Evolutionary conservation across 2,888 invertebrate species (phyloP), one percentile per base, ranked within the genome.

Genomic region (Mimumesa dahlbomi): DNA sequence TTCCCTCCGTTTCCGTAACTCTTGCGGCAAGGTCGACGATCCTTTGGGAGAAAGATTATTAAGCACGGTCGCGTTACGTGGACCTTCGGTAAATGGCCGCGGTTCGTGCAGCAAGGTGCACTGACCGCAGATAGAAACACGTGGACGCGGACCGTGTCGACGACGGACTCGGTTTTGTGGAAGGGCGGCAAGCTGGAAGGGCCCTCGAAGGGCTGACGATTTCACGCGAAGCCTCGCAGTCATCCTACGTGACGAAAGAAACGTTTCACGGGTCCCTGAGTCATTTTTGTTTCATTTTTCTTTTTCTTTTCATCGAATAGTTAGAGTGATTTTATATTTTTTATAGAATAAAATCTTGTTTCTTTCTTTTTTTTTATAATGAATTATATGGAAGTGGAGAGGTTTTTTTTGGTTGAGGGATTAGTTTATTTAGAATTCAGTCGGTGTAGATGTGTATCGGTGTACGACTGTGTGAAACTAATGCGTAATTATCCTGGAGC

Each of bases 91-190:
- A 72, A 76, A 70, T 70, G 79, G 79, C 78, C 73, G 79, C 59
- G 71, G 75, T 73, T 74, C 77, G 79, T 79, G 77, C 79, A 71
- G 75, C 75, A 79, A 79, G 79, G 79, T 79, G 79, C 79, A 79
- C 75, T 79, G 79, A 79, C 79, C 79, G 79, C 77, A 69, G 79
- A 77, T 79, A 79, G 79, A 79, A 79, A 75, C 79, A 79, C 79
- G 79, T 79, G 79, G 79, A 79, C 77, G 73, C 70, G 57, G 63
- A 57, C 54, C 61, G 65, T 61, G 67, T 72, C 68, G 73, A 34
- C 42, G 48, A 52, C 54, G 63, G n/a, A 25, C n/a, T n/a, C n/a
- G n/a, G 53, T 46, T 56, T 48, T 58, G 52, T 58, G 61, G 69
- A 50, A 58, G 65, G 73, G 73, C 64, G 62, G 52, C 58, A 56